Percentiles rank a stretch among this genome's conserved stretches.
Evolutionary conservation across 2,888 invertebrate species (phyloP).

Genomic region (Platycheirus rosarum): DNA sequence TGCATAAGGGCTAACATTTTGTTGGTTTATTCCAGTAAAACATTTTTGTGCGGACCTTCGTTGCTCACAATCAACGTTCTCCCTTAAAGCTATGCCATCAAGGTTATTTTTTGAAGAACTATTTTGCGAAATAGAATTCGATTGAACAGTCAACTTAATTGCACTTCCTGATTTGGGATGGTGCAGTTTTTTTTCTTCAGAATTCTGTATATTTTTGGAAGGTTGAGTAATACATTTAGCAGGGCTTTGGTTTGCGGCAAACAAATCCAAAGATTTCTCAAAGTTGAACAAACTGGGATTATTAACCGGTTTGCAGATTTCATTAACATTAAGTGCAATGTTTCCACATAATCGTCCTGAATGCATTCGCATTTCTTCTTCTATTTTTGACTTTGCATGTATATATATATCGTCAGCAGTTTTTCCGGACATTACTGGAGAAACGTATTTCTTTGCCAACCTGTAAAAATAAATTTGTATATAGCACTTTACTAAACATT

Average conservation of each 20-base stretch:
- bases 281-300: conserved; percentile 75
- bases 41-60: conserved; percentile 81
- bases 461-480: conserved; percentile 80
- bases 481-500: not conserved
- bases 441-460: conserved; percentile 86
- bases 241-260: conserved; percentile 76
- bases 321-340: conserved; percentile 81
- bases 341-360: conserved; percentile 79
- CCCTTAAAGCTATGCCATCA: conserved; percentile 79
- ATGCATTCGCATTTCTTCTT: conserved; percentile 77
- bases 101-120: conserved; percentile 82
- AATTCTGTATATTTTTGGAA: conserved; percentile 37
- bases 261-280: conserved; percentile 79
- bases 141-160: conserved; percentile 76
- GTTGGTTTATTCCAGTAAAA: conserved; percentile 81
- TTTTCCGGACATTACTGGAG: conserved; percentile 86
- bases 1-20: conserved; percentile 80
- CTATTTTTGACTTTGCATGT: conserved; percentile 78
- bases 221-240: conserved; percentile 49
- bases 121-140: conserved; percentile 78
- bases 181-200: conserved; percentile 36
- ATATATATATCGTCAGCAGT: conserved; percentile 85
- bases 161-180: conserved; percentile 41
- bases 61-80: conserved; percentile 80
- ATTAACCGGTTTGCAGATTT: conserved; percentile 77